Evolutionary conservation across 2,113 vertebrate species (phyloP).

Genomic region (Chloropsis cyanopogon): DNA sequence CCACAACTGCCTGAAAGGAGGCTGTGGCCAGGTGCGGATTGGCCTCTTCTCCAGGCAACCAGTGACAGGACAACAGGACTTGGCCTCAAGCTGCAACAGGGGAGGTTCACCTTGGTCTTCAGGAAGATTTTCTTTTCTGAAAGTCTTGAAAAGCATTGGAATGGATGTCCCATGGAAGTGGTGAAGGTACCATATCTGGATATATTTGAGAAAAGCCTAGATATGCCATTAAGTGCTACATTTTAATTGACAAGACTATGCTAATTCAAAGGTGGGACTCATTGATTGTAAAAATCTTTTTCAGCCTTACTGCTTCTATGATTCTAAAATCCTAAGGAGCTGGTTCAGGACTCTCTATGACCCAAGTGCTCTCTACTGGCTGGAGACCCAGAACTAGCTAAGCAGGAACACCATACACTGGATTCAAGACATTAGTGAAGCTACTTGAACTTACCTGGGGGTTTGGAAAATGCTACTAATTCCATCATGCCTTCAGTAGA

Average conservation of each 20-base stretch:
- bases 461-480: neutral
- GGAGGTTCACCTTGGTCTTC: neutral
- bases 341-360: neutral
- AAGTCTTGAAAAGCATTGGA: neutral
- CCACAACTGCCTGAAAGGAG: neutral
- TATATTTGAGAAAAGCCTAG: neutral
- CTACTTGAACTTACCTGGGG: neutral
- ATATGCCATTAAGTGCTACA: fast-evolving
- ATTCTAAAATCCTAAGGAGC: neutral
- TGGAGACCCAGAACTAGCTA: neutral
- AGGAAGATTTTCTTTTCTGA: neutral
- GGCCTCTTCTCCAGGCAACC: neutral
- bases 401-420: neutral
- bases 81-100: neutral
- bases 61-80: too few species aligned
- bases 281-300: neutral
- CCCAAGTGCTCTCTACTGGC: neutral
- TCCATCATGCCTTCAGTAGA: neutral
- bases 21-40: fast-evolving
- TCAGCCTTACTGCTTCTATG: neutral
- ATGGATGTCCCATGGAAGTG: neutral
- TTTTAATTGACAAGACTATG: neutral
- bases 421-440: neutral
- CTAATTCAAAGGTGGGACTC: neutral
- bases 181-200: too few species aligned